Percentiles rank a stretch among this genome's conserved stretches.
These are phyloP conservation scores for Synergus gifuensis DNA, from an alignment of 2,888 invertebrate species.

Conservation along the genomic window DNA sequence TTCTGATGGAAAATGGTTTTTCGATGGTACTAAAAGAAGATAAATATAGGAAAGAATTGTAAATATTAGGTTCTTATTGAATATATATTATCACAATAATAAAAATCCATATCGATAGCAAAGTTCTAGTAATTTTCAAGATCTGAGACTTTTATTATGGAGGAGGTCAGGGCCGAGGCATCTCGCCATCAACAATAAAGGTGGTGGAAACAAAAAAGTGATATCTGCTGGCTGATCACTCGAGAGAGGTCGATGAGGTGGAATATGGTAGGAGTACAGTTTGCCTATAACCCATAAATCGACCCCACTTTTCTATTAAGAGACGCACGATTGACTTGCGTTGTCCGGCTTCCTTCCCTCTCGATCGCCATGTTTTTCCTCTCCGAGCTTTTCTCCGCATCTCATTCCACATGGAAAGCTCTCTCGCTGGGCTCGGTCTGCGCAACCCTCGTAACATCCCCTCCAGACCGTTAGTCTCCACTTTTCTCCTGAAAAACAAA, in stretches of 20 bases:
- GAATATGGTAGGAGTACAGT: slow-evolving; percentile 65
- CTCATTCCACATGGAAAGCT: slow-evolving; percentile 19
- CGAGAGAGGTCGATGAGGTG: slow-evolving; percentile 49
- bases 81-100: neutral
- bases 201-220: slow-evolving; percentile 64
- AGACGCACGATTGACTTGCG: slow-evolving; percentile 77
- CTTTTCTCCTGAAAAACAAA: slow-evolving; percentile 19
- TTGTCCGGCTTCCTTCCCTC: slow-evolving; percentile 72
- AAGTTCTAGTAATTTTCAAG: neutral
- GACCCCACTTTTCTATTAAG: slow-evolving; percentile 77
- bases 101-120: neutral
- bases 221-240: slow-evolving; percentile 70
- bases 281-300: slow-evolving; percentile 77
- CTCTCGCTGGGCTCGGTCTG: slow-evolving; percentile 31
- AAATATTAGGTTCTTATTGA: neutral
- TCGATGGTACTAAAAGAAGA: neutral
- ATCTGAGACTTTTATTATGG: neutral
- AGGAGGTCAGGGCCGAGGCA: slow-evolving; percentile 64
- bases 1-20: too few species aligned
- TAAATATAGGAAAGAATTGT: too few species aligned
- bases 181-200: slow-evolving; percentile 38
- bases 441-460: slow-evolving; percentile 34
- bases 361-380: slow-evolving; percentile 55
- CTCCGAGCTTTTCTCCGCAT: slow-evolving; percentile 40
- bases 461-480: slow-evolving; percentile 18